Percentiles rank a stretch among this genome's conserved stretches.
Conservation (phyloP, 2,888 invertebrate genomes). For the Acanthoscelides obtectus region DNA sequence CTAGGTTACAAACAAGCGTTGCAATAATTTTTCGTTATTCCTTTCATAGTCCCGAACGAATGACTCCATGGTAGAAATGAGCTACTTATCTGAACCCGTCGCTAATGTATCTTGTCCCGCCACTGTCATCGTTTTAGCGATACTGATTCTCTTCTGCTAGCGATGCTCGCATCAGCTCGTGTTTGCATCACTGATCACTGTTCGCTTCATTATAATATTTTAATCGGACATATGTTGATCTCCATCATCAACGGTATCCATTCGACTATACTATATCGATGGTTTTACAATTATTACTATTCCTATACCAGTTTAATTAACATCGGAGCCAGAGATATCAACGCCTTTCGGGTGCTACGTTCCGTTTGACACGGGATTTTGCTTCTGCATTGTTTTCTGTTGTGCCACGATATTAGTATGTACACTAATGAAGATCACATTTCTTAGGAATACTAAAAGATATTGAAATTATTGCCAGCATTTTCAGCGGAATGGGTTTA, state of each 20-base stretch:
- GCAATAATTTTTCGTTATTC: too few species aligned
- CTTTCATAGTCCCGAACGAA: too few species aligned
- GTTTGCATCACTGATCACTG: background rate
- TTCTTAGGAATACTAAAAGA: too few species aligned
- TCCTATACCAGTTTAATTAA: background rate
- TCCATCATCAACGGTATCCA: slow-evolving; percentile 1
- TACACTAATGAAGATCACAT: too few species aligned
- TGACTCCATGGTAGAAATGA: too few species aligned
- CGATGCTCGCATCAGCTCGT: background rate
- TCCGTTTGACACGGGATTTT: background rate
- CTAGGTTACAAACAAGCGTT: too few species aligned
- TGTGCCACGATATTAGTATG: too few species aligned
- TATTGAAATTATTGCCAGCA: too few species aligned
- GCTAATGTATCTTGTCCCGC: too few species aligned
- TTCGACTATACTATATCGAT: background rate
- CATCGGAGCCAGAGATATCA: background rate
- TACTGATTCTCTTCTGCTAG: background rate
- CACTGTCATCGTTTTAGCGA: background rate
- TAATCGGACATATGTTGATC: slow-evolving; percentile 6
- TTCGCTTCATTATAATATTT: slow-evolving; percentile 4
- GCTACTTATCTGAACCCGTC: too few species aligned
- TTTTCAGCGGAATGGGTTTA: too few species aligned
- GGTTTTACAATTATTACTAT: background rate
- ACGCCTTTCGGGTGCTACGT: background rate
- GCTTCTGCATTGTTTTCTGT: too few species aligned